Evolutionary conservation across 2,888 invertebrate genomes (phyloP).

Genomic region (Lordiphosa andalusiaca): DNA sequence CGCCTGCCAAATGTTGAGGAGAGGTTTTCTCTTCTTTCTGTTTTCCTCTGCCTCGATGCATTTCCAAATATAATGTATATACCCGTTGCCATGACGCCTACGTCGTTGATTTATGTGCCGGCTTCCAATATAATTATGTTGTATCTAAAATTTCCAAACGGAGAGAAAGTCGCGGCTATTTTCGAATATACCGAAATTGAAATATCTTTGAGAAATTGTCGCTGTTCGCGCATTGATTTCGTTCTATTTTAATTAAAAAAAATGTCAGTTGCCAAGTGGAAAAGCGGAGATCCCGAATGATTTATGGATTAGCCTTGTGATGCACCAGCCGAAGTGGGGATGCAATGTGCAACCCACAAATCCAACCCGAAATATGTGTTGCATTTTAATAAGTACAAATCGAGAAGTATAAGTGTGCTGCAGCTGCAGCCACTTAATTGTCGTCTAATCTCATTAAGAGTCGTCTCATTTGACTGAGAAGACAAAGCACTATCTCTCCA

Average conservation of each 20-base stretch:
- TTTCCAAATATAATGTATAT: slow-evolving; percentile 32
- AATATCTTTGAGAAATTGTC: slow-evolving; percentile 47
- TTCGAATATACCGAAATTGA: slow-evolving; percentile 41
- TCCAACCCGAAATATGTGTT: too few relatives aligned
- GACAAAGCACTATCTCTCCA: too few relatives aligned
- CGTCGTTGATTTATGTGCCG: slow-evolving; percentile 61
- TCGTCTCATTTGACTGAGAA: too few relatives aligned
- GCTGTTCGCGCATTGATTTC: slow-evolving; percentile 34
- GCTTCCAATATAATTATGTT: slow-evolving; percentile 74
- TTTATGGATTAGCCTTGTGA: slow-evolving; percentile 45
- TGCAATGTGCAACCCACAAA: slow-evolving; percentile 4
- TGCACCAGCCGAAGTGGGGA: slow-evolving; percentile 48
- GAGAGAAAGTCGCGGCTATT: slow-evolving; percentile 19
- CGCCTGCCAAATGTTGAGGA: slow-evolving; percentile 66
- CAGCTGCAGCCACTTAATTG: too few relatives aligned
- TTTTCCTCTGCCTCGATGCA: slow-evolving; percentile 36
- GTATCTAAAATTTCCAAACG: slow-evolving; percentile 47
- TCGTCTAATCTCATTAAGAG: too few relatives aligned
- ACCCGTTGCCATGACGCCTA: too few relatives aligned
- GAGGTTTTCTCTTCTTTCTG: slow-evolving; percentile 22
- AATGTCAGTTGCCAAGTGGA: slow-evolving; percentile 61
- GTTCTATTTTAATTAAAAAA: slow-evolving; percentile 72
- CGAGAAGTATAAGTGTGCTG: too few relatives aligned
- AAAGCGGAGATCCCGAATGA: slow-evolving; percentile 49
- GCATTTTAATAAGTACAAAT: too few relatives aligned